These are phyloP conservation scores for Triplophysa yarkandensis DNA, from an alignment of 2,797 vertebrate species.

Conservation along the genomic window DNA sequence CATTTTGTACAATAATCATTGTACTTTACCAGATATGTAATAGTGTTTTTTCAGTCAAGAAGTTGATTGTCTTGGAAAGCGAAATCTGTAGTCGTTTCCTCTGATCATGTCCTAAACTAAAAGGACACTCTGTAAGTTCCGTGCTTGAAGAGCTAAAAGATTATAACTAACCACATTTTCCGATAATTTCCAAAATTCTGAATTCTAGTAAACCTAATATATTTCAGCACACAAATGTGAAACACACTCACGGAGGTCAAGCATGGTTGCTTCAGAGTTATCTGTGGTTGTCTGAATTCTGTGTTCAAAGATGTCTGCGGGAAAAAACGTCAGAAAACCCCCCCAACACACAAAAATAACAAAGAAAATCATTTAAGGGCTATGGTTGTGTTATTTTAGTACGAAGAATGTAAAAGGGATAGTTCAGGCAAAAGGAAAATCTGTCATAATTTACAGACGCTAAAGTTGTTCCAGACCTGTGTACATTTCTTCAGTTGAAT, in stretches of 20 bases:
- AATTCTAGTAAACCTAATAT: conserved; percentile 12
- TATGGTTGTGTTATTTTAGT: too few species aligned
- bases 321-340: conserved; percentile 61
- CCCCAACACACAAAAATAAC: conserved; percentile 24
- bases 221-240: conserved; percentile 34
- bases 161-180: background rate
- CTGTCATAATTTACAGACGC: too few species aligned
- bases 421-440: too few species aligned
- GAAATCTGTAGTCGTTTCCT: too few species aligned
- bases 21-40: too few species aligned
- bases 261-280: conserved; percentile 56
- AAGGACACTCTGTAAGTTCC: background rate
- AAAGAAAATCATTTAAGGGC: background rate
- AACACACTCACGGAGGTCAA: conserved; percentile 50
- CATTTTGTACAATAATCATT: background rate
- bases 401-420: too few species aligned
- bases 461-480: too few species aligned
- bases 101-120: background rate
- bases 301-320: conserved; percentile 64
- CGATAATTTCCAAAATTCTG: background rate
- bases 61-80: too few species aligned
- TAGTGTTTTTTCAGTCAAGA: too few species aligned
- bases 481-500: too few species aligned
- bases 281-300: conserved; percentile 57
- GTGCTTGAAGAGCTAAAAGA: background rate